Percentiles rank a stretch among this genome's conserved stretches.
Conservation (phyloP, 2,888 invertebrate species). For the Leptopilina drosophilae region DNA sequence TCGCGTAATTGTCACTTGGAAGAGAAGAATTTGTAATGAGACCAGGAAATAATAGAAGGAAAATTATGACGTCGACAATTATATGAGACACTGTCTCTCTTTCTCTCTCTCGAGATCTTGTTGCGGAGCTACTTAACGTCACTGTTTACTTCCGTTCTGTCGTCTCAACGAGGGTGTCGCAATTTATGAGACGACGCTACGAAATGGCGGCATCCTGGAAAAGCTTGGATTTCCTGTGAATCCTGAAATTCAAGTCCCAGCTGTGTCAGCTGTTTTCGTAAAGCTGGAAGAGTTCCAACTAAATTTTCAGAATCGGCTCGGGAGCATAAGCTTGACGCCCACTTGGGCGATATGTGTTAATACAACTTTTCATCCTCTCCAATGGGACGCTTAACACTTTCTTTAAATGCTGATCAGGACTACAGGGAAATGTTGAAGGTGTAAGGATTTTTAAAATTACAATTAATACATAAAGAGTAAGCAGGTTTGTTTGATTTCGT, state of each 20-base stretch:
- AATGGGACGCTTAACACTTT: not conserved
- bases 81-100: slow-evolving; percentile 44
- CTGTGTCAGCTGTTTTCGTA: slow-evolving; percentile 48
- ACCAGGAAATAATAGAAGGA: slow-evolving; percentile 48
- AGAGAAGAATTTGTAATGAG: not conserved
- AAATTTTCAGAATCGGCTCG: slow-evolving; percentile 47
- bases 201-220: slow-evolving; percentile 51
- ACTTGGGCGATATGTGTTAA: slow-evolving; percentile 16
- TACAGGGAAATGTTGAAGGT: not conserved
- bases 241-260: slow-evolving; percentile 44
- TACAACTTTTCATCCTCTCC: slow-evolving; percentile 21
- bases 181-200: slow-evolving; percentile 59
- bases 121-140: slow-evolving; percentile 62
- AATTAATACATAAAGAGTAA: no score
- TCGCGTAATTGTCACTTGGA: not conserved
- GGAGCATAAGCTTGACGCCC: slow-evolving; percentile 27
- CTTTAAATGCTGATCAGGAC: not conserved
- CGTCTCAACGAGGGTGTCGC: slow-evolving; percentile 56
- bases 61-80: slow-evolving; percentile 58
- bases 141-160: slow-evolving; percentile 59
- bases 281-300: slow-evolving; percentile 51
- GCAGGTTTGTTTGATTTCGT: no score
- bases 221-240: slow-evolving; percentile 48
- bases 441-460: not conserved
- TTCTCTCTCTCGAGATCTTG: slow-evolving; percentile 58